Evolutionary conservation across 2,113 vertebrate genomes (phyloP).

Genomic region (Pomatostomus ruficeps): DNA sequence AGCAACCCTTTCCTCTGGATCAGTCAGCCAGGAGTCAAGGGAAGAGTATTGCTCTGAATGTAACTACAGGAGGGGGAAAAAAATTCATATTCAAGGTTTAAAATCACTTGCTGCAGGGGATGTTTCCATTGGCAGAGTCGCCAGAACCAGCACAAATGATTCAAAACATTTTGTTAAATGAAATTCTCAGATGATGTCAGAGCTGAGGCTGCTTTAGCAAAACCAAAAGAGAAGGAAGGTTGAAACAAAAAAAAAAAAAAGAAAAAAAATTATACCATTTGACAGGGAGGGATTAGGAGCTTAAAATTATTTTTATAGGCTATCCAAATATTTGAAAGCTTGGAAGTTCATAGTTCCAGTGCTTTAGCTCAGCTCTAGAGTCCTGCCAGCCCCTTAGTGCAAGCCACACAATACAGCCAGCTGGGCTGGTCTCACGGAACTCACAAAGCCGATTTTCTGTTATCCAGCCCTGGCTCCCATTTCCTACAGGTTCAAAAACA

Average conservation of each 20-base stretch:
- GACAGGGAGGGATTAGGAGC: conserved; percentile 34
- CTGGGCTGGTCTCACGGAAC: not conserved
- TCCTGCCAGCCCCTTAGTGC: conserved; percentile 10
- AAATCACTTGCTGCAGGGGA: conserved; percentile 36
- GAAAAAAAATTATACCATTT: not conserved
- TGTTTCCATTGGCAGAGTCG: conserved; percentile 7
- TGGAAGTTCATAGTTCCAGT: conserved; percentile 35
- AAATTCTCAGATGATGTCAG: conserved; percentile 49
- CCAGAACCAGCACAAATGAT: not conserved
- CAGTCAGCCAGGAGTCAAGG: not conserved
- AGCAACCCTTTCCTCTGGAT: not conserved
- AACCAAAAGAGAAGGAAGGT: not conserved
- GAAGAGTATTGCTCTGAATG: not conserved
- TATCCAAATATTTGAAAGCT: conserved; percentile 46
- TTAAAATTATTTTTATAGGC: conserved; percentile 49
- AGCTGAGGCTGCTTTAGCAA: conserved; percentile 5
- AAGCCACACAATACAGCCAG: not conserved
- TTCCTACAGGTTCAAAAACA: not conserved
- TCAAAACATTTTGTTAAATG: conserved; percentile 42
- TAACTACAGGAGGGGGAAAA: not conserved
- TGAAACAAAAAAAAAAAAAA: not conserved
- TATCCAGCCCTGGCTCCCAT: not conserved
- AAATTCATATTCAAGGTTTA: not conserved
- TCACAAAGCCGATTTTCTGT: not conserved
- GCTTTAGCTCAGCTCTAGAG: conserved; percentile 3